Base-by-base conservation (phyloP, 2,888 invertebrate species). In the Lepidocyrtoides sp. region DNA sequence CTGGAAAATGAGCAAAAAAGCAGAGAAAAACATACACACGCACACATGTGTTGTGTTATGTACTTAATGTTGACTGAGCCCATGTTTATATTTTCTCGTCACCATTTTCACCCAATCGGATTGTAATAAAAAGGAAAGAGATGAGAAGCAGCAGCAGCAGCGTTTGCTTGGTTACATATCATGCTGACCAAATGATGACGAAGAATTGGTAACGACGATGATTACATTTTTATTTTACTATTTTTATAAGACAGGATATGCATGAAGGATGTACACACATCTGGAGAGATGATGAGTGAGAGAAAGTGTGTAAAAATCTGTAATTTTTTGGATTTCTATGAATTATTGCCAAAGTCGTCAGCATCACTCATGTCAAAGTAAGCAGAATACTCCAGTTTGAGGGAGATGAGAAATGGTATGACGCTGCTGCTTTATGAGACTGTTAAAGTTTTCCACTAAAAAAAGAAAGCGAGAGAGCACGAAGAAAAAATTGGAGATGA, bases 341-440 rank as follows among this genome's bases (percentile, higher is more conserved):
- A 90, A 85, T 79, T 90, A 90, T 90, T 79, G 84, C 90, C 69
- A 79, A 81, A 85, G 69, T 90, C 79, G 79, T 90, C 85, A 85
- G 36, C 85, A 85, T 90, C 85, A 85, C 69, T 85, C 90, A 69
- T 85, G 84, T 90, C 85, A 63, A 26, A 75, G 51, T 17, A 23
- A 81, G 23, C 32, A 23, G 12, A 79, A 23, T 23, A 79, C 12
- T 32, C n/a, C 12, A 77, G 51, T 48, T 81, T 17, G 66, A 83
- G 41, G 14, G 57, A 66, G 72, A 77, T 77, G 60, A 63, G 48
- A 48, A 32, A 77, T 77, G 60, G 17, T 87, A 79, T 77, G 77
- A 44, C 63, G 54, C 41, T 87, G 77, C 41, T 79, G 81, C 36
- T 66, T 88, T 88, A 88, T 81, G 81, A 26, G 66, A 88, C 51